A percentile compares a stretch with the other conserved stretches of the same genome.
Evolutionary conservation across 2,797 vertebrate species (phyloP).

Genomic region (Diceros bicornis): DNA sequence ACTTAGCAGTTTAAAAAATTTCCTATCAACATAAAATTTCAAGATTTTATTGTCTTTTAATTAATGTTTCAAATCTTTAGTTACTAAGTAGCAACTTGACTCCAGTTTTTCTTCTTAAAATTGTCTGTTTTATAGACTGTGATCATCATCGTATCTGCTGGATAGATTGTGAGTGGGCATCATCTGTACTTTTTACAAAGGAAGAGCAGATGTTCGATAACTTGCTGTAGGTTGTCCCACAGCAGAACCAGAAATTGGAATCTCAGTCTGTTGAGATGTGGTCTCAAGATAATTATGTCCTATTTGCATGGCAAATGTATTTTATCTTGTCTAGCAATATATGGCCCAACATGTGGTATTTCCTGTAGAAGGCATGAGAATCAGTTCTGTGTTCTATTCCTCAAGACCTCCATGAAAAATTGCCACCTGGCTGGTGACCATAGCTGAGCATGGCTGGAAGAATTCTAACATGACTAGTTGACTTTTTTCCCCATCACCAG

Average conservation of each 20-base stretch:
- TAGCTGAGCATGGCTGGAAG: neutral
- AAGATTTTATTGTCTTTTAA: constrained; percentile 22
- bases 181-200: neutral
- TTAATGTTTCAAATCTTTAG: constrained; percentile 16
- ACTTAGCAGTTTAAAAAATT: neutral
- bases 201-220: neutral
- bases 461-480: neutral
- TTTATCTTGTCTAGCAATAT: neutral
- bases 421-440: neutral
- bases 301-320: neutral
- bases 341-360: neutral
- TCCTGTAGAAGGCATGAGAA: neutral
- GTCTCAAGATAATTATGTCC: neutral
- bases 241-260: constrained; percentile 11
- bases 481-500: neutral
- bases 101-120: constrained; percentile 5
- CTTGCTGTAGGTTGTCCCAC: neutral
- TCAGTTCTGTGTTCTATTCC: neutral
- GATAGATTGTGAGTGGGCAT: neutral
- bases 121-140: neutral
- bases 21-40: neutral
- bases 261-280: neutral
- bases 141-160: neutral
- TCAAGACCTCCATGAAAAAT: neutral
- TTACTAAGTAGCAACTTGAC: neutral